Base-by-base conservation (phyloP, 2,888 invertebrate genomes). In the Folsomia manolachei region DNA sequence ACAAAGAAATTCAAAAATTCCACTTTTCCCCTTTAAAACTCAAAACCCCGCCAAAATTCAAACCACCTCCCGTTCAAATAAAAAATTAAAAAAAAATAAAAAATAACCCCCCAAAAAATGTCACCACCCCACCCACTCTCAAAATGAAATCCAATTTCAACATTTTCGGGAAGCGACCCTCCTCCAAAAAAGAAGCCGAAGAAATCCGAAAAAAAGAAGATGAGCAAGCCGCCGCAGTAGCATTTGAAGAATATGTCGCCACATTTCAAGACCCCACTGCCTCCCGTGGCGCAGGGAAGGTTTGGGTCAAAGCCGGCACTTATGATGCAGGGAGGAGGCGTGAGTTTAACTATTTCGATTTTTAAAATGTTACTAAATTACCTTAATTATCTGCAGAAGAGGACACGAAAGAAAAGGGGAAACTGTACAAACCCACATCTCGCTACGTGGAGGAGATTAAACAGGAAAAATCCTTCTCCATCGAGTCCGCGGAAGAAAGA, bases 261-360 rank as follows among this genome's bases (percentile, higher is more conserved):
- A 95, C 96, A 7, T 98, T 98, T 85, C 94, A 95, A 88, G 95
- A 95, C 81, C 89, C 90, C 0, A 60, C 81, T 0, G 81, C 92
- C 0, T 88, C 89, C 69, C 88, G 88, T 81, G 89, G 91, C 19
- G 89, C 91, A 2, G 87, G 87, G 64, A 97, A 97, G 86, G 91
- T 97, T 61, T 99, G 99, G 95, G 93, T 99, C 4, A 95, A 97
- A 85, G 98, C 97, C 71, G 97, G 96, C 69, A 94, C 96, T 0
- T 97, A 97, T 82, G 95, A 97, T 89, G 94, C 95, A 66, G 95
- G 95, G 26, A 92, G 39, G 39, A 88, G 94, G 86, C 92, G 94
- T 93, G 86, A 87, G 89, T 85, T 64, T 24, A 19, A 52, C 56
- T 1, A 9, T 60, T 56, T 21, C 52, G 39, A 19, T 51, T 18